Base-by-base conservation (phyloP, 2,797 vertebrate genomes). In the Sciurus vulgaris region DNA sequence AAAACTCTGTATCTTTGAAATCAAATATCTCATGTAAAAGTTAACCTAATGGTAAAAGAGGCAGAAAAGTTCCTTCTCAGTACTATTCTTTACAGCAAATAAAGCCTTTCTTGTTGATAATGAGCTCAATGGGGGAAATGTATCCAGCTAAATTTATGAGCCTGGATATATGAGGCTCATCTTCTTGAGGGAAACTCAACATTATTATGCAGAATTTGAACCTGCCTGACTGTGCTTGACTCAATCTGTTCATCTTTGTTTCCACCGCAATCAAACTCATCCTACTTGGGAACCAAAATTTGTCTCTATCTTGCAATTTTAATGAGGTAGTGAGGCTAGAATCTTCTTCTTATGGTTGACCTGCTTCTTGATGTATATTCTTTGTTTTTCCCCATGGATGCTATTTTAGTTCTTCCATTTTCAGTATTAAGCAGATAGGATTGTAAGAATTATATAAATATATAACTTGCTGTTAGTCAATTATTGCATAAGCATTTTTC, bases 1-100 rank as follows among this genome's bases (percentile, higher is more conserved):
- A 47, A 81, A 30, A 49, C 30, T n/a, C n/a, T 8, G 54, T 54
- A 18, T 63, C 7, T 65, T 79, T 92, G 91, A 78, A 94, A 90
- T 65, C 26, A 79, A 86, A 63, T 51, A 78, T n/a, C 4, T 82
- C 38, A 35, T 24, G 76, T 78, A 91, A 96, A 94, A 69, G n/a
- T 84, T 78, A 76, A 28, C 26, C n/a, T 65, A 41, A 38, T 54
- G 41, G 13, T 70, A 20, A 49, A 67, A 59, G 30, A 15, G 35
- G 15, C 14, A 61, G 91, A 67, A 47, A 35, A n/a, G 13, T 38
- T 44, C 20, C 38, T 65, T 35, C 24, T 47, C 2, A 3, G 10
- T 35, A 47, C 8, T n/a, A 3, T 61, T 84, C 22, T 9, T 74
- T 59, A 54, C 2, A 38, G 18, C 51, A 85, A 69, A 28, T n/a